Evolutionary conservation across 2,888 invertebrate genomes (phyloP).

Genomic region (Chaitophorus viminalis): DNA sequence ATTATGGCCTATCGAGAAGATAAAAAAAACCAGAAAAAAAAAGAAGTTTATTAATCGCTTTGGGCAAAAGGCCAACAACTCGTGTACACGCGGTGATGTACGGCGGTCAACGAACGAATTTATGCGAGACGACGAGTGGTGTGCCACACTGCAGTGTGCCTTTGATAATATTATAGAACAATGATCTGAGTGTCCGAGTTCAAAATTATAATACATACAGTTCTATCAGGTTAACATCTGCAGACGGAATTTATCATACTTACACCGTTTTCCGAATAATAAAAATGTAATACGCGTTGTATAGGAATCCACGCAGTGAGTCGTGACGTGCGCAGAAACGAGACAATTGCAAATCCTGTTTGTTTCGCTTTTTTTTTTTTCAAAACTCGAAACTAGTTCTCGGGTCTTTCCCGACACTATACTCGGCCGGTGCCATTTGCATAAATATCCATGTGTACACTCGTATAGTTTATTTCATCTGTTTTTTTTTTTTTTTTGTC

Average conservation of each 20-base stretch:
- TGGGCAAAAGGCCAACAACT: slow-evolving; percentile 13
- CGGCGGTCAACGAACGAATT: slow-evolving; percentile 1
- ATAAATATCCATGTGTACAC: slow-evolving; percentile 11
- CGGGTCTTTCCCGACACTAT: slow-evolving; percentile 36
- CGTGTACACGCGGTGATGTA: neutral
- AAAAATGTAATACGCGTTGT: neutral
- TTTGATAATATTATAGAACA: slow-evolving; percentile 11
- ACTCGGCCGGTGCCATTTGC: slow-evolving; percentile 28
- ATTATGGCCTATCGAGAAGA: too few species aligned
- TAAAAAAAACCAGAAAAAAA: too few species aligned
- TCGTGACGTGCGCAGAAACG: slow-evolving; percentile 43
- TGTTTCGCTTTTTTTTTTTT: slow-evolving; percentile 20
- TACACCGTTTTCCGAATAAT: slow-evolving; percentile 33
- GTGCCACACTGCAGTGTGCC: neutral
- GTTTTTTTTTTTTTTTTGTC: neutral
- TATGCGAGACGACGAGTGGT: neutral
- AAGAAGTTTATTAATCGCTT: neutral
- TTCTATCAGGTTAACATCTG: slow-evolving; percentile 31
- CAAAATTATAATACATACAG: neutral
- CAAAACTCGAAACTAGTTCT: slow-evolving; percentile 49
- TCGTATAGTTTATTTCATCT: slow-evolving; percentile 39
- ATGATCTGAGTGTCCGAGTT: neutral
- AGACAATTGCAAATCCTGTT: slow-evolving; percentile 56
- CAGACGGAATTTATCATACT: slow-evolving; percentile 38
- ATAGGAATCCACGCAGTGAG: neutral